Evolutionary conservation across 2,888 invertebrate species (phyloP).

Genomic region (Fragum whitleyi): DNA sequence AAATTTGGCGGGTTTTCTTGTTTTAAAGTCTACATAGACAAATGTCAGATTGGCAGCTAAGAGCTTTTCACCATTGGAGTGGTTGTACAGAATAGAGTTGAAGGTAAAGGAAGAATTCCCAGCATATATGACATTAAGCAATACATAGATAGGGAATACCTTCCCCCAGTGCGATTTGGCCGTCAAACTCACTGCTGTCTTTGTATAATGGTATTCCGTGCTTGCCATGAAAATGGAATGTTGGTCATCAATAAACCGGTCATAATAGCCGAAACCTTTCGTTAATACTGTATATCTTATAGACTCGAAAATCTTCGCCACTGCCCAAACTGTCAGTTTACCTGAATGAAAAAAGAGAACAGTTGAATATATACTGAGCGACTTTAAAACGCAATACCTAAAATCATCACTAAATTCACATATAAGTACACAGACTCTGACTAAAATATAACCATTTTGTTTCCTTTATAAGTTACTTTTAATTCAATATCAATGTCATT

Average conservation of each 20-base stretch:
- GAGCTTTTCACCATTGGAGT: conserved; percentile 34
- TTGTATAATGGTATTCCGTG: conserved; percentile 42
- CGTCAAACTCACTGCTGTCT: conserved; percentile 31
- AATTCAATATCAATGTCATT: too few species aligned
- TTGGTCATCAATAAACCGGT: conserved; percentile 47
- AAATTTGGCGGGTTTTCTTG: conserved; percentile 51
- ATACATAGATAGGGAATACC: conserved; percentile 46
- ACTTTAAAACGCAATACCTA: too few species aligned
- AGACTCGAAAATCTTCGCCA: conserved; percentile 58
- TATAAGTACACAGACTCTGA: too few species aligned
- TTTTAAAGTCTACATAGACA: conserved; percentile 60
- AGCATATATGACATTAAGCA: conserved; percentile 43
- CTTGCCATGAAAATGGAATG: conserved; percentile 65
- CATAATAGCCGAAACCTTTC: conserved; percentile 51
- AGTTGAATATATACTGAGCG: too few species aligned
- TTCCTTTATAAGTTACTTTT: too few species aligned
- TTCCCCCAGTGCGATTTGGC: conserved; percentile 53
- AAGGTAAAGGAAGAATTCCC: conserved; percentile 58
- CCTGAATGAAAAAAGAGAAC: conserved; percentile 44
- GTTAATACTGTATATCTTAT: conserved; percentile 52
- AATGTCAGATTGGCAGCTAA: conserved; percentile 47
- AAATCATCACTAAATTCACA: too few species aligned
- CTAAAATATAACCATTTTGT: too few species aligned
- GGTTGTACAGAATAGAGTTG: conserved; percentile 30
- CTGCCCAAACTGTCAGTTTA: conserved; percentile 60